phyloP scores from a whole-genome alignment of 2,113 vertebrate species.

The Gnathonemus longibarbis region DNA sequence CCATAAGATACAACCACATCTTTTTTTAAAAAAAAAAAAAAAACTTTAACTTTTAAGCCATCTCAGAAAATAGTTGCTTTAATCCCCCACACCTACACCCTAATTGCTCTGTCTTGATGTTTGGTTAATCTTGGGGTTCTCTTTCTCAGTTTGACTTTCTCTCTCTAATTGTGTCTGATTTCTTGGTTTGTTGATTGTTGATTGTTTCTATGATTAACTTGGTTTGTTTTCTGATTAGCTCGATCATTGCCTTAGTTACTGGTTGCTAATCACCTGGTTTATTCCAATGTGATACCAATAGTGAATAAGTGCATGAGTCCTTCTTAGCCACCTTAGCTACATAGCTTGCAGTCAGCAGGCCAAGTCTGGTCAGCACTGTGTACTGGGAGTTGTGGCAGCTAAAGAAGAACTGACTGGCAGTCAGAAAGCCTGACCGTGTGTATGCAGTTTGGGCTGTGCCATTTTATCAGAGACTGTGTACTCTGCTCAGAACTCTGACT shows the following conservation, averaged over 20 bases:
- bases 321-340: not conserved
- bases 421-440: not conserved
- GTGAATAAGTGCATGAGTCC: not conserved
- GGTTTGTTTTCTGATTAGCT: too few relatives aligned
- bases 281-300: not conserved
- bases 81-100: too few relatives aligned
- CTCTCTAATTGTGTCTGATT: too few relatives aligned
- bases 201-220: too few relatives aligned
- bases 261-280: too few relatives aligned
- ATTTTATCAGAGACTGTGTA: not conserved
- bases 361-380: not conserved
- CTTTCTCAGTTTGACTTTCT: too few relatives aligned
- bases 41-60: not conserved
- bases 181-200: too few relatives aligned
- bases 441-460: not conserved
- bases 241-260: too few relatives aligned
- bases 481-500: not conserved
- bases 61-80: slow-evolving; percentile 29
- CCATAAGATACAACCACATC: not conserved
- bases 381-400: not conserved
- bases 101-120: too few relatives aligned
- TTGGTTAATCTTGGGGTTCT: too few relatives aligned
- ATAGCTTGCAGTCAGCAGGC: not conserved
- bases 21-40: not conserved
- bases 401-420: not conserved